Conservation (phyloP, 2,797 vertebrate species). For the Tangara arthus region DNA sequence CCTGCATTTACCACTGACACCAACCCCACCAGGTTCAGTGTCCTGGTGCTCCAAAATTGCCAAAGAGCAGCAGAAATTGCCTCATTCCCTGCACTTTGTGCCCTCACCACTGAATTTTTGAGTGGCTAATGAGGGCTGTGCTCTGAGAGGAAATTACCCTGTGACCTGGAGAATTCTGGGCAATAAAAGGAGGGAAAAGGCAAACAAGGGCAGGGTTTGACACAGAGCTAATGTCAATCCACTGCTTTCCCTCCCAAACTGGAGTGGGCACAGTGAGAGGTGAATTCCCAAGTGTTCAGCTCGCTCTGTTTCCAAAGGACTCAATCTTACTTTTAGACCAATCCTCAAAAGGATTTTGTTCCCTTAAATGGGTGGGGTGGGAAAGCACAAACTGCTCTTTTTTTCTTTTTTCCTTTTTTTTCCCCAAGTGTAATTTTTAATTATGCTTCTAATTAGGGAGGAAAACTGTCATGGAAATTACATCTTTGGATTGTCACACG, state of each 20-base stretch:
- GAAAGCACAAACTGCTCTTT: rapidly evolving
- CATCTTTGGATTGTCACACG: background rate
- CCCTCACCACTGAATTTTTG: rapidly evolving
- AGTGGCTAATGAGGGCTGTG: background rate
- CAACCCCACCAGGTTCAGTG: rapidly evolving
- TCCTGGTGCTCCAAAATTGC: background rate
- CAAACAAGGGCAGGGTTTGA: background rate
- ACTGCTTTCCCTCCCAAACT: rapidly evolving
- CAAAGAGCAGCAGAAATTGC: background rate
- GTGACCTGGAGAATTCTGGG: background rate
- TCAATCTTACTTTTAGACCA: background rate
- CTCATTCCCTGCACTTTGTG: background rate
- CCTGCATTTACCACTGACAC: background rate
- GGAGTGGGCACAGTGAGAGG: background rate
- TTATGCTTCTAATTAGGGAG: background rate
- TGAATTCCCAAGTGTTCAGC: background rate
- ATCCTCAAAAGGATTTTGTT: background rate
- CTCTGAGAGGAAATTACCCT: background rate
- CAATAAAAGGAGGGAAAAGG: background rate
- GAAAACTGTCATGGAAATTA: background rate
- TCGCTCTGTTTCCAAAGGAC: background rate
- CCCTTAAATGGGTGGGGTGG: background rate
- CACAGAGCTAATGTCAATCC: rapidly evolving
- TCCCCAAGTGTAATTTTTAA: background rate
- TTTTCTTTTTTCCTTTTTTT: too few species aligned